Conservation (phyloP, 2,888 invertebrate species). For the Epsilonema sp. region DNA sequence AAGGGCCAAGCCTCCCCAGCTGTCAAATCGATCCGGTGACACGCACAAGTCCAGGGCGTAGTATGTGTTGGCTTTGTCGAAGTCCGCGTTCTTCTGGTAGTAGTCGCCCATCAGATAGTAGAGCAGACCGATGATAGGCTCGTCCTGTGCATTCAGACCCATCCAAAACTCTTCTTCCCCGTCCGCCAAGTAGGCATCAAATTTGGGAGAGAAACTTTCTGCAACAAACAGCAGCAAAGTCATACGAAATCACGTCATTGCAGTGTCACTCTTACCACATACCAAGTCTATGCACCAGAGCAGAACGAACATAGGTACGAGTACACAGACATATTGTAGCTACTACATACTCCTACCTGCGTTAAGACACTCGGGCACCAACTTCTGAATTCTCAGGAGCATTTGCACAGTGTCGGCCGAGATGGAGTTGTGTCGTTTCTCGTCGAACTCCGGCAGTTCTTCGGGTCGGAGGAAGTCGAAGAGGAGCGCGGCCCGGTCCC, state of each 20-base stretch:
- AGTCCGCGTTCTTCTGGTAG: conserved; percentile 68
- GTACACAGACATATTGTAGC: no score
- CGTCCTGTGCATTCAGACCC: conserved; percentile 3
- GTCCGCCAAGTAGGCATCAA: no score
- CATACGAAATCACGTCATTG: no score
- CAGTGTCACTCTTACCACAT: no score
- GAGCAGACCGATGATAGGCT: conserved; percentile 39
- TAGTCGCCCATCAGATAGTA: conserved; percentile 80
- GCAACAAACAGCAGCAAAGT: no score
- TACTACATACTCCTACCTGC: no score
- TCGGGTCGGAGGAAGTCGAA: conserved; percentile 9
- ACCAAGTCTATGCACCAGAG: no score
- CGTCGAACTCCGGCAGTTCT: conserved; percentile 10
- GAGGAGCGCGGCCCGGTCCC: conserved; percentile 1
- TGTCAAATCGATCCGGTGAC: conserved; percentile 50
- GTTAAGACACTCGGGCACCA: conserved; percentile 9
- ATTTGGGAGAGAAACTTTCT: no score
- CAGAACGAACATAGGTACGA: no score
- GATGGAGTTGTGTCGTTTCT: conserved; percentile 1
- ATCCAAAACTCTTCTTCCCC: neutral
- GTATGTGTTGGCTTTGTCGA: conserved; percentile 49
- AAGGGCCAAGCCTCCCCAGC: conserved; percentile 77
- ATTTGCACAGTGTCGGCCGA: conserved; percentile 5
- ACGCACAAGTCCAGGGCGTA: conserved; percentile 62
- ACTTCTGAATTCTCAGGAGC: conserved; percentile 11